Evolutionary conservation across 2,113 vertebrate species (phyloP).

Genomic region (Vireo altiloquus): DNA sequence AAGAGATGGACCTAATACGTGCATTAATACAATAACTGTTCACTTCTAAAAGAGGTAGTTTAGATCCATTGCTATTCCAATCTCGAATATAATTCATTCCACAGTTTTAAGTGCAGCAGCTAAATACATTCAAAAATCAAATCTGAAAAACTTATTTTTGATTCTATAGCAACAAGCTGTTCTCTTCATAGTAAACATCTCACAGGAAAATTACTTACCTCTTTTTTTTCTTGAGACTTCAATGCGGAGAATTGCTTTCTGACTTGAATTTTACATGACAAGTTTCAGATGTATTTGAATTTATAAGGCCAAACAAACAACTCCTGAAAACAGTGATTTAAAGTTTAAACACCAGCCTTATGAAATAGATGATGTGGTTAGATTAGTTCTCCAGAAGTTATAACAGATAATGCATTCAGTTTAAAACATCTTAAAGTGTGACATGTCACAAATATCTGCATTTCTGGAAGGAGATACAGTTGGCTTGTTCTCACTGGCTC

Average conservation of each 20-base stretch:
- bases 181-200: neutral
- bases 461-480: neutral
- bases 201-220: neutral
- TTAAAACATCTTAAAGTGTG: neutral
- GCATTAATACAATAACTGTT: neutral
- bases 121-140: conserved; percentile 10
- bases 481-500: neutral
- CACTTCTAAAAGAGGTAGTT: neutral
- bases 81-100: neutral
- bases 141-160: neutral
- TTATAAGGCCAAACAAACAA: conserved; percentile 3
- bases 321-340: neutral
- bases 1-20: neutral
- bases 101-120: neutral
- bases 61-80: neutral
- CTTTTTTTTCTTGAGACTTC: neutral
- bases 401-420: neutral
- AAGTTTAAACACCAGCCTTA: neutral
- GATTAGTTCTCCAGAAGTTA: neutral
- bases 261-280: neutral
- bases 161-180: neutral
- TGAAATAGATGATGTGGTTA: neutral
- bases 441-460: neutral
- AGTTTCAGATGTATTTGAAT: neutral
- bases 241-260: neutral